phyloP scores from a whole-genome alignment of 2,888 invertebrate species.

The Dasysyrphus albostriatus region DNA sequence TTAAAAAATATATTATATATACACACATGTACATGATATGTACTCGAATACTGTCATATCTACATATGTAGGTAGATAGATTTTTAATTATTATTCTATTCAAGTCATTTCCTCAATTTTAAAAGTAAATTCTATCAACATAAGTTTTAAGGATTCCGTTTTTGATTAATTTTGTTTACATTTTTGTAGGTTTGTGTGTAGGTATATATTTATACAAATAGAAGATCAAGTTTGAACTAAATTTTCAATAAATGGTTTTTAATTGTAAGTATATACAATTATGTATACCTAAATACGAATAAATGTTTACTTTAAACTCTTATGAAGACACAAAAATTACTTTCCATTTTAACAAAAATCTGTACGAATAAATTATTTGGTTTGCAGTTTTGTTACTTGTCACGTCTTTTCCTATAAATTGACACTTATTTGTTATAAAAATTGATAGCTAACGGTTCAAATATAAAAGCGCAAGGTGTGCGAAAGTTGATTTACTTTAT shows the following conservation, averaged over 20 bases:
- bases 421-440: too few relatives aligned
- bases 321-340: too few relatives aligned
- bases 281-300: too few relatives aligned
- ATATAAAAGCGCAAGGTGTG: not conserved
- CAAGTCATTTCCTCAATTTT: slow-evolving; percentile 27
- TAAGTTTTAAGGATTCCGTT: not conserved
- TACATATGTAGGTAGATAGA: not conserved
- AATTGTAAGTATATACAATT: not conserved
- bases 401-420: too few relatives aligned
- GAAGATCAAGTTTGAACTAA: not conserved
- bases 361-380: too few relatives aligned
- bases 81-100: slow-evolving; percentile 23
- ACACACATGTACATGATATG: not conserved
- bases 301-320: too few relatives aligned
- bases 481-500: not conserved
- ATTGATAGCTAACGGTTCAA: too few relatives aligned
- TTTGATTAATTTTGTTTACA: not conserved
- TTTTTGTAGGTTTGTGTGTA: too few relatives aligned
- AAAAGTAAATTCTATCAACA: not conserved
- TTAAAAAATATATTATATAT: not conserved
- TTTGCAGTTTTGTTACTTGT: too few relatives aligned
- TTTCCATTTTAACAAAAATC: too few relatives aligned
- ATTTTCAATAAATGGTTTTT: not conserved
- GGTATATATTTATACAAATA: not conserved
- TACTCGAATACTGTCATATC: not conserved